Percentiles rank a stretch among this genome's conserved stretches.
Conservation (phyloP, 2,888 invertebrate species). For the Tinea trinotella region DNA sequence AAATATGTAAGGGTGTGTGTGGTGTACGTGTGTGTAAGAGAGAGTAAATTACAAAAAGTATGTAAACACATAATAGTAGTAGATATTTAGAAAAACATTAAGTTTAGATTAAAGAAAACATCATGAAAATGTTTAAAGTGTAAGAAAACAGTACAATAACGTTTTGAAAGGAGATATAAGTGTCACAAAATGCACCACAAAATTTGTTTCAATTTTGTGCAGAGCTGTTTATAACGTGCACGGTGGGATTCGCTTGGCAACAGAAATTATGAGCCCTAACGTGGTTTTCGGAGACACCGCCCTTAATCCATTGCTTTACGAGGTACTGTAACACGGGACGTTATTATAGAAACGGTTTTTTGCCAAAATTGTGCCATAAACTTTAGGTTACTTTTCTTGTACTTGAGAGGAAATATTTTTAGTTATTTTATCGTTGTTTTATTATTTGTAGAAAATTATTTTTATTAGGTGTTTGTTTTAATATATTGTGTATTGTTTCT, state of each 20-base stretch:
- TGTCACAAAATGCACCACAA: slow-evolving; percentile 8
- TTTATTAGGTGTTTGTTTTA: neutral
- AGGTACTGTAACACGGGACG: slow-evolving; percentile 6
- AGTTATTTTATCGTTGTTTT: neutral
- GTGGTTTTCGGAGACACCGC: slow-evolving; percentile 16
- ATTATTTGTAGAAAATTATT: neutral
- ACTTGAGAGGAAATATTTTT: neutral
- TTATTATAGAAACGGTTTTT: slow-evolving; percentile 17
- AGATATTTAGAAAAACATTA: no score
- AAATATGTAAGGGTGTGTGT: no score
- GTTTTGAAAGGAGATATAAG: neutral
- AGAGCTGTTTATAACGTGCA: slow-evolving; percentile 7
- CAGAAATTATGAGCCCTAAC: slow-evolving; percentile 16
- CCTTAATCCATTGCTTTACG: slow-evolving; percentile 17
- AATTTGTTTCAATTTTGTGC: slow-evolving; percentile 10
- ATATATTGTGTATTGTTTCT: no score
- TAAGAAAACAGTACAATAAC: neutral
- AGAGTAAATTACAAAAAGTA: no score
- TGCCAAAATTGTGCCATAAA: slow-evolving; percentile 14
- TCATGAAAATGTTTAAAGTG: no score
- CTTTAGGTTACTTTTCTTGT: neutral
- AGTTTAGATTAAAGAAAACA: no score
- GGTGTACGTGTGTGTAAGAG: no score
- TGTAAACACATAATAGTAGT: no score
- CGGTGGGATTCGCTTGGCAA: slow-evolving; percentile 9